Evolutionary conservation across 2,797 vertebrate genomes (phyloP), one percentile per base, ranked within the genome.

Genomic region (Microchirus variegatus): DNA sequence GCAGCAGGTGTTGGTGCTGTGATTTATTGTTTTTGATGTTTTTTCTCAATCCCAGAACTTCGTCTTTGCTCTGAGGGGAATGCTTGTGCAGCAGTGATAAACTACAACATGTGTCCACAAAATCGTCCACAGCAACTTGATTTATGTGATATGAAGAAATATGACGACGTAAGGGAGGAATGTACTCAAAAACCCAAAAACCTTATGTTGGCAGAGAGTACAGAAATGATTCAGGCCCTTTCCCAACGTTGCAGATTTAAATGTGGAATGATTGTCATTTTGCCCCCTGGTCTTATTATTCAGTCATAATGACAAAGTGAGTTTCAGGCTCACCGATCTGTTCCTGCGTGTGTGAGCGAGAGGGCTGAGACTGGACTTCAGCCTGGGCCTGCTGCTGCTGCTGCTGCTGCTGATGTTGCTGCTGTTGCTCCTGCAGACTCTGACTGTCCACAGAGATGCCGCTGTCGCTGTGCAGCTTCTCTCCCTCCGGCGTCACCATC

Each of bases 381-480:
- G 88, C 81, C 75, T 84, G 87, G 17, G 87, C 89, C 73, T 96
- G 57, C 7, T 59, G 57, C 70, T 96, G 95, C 1, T 94, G 95
- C 49, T 75, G 77, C 48, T 96, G 95, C 1, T 94, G 95, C 51
- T 75, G 79, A 48, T 96, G 95, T 1, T 95, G 96, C 60, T 95
- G 86, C 51, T 87, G 87, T 51, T 97, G 96, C 81, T 97, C 96
- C 10, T 96, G 96, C 67, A 96, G 95, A 83, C 97, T 98, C 91
- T 98, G 96, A 76, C 95, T 97, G 89, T 98, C 96, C 85, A 98
- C 96, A 0, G 97, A 99, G 92, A 99, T 99, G 75, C 97, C 97
- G 0, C 97, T 99, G 92, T 99, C 97, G 0, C 96, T 99, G 90
- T 99, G 97, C 40, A 98, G 95, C 79, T 99, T 99, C 87, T 99